These are phyloP conservation scores for Cyprinodon variegatus DNA, from an alignment of 2,113 vertebrate species.

Conservation along the genomic window DNA sequence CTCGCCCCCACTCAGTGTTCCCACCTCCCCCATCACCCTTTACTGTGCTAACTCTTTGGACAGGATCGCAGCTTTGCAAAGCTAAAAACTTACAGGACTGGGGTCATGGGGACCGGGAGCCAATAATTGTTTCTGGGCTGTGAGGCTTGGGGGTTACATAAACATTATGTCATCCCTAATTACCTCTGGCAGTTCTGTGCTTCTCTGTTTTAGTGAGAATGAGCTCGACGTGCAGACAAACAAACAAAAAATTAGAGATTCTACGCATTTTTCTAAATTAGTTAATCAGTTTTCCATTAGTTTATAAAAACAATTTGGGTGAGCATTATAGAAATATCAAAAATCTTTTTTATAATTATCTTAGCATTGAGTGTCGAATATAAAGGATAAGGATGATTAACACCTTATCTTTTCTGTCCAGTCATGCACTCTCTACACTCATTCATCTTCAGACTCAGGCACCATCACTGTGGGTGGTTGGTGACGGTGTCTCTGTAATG, in stretches of 20 bases:
- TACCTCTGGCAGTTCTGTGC: constrained; percentile 62
- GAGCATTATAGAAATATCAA: constrained; percentile 56
- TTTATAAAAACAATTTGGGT: constrained; percentile 48
- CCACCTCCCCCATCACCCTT: constrained; percentile 48
- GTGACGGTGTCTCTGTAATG: constrained; percentile 58
- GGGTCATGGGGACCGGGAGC: constrained; percentile 73
- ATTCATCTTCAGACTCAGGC: constrained; percentile 52
- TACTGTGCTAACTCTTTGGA: constrained; percentile 55
- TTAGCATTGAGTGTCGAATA: constrained; percentile 49
- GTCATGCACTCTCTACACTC: constrained; percentile 58
- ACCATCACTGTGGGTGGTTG: constrained; percentile 64
- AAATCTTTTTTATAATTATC: constrained; percentile 18
- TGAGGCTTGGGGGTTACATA: constrained; percentile 83
- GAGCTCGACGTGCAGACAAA: constrained; percentile 31
- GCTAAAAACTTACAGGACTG: constrained; percentile 42
- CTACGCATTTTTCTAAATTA: constrained; percentile 12
- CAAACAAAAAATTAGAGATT: not conserved
- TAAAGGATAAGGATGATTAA: constrained; percentile 29
- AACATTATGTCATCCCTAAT: constrained; percentile 82
- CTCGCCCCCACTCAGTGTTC: constrained; percentile 45
- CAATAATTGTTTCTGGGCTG: constrained; percentile 80
- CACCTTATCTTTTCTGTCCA: constrained; percentile 56
- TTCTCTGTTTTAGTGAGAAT: constrained; percentile 39
- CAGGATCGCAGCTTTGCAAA: constrained; percentile 47
- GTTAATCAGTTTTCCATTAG: constrained; percentile 43